These are phyloP conservation scores for Nesogale talazaci DNA, from an alignment of 2,113 vertebrate genomes.

Conservation along the genomic window DNA sequence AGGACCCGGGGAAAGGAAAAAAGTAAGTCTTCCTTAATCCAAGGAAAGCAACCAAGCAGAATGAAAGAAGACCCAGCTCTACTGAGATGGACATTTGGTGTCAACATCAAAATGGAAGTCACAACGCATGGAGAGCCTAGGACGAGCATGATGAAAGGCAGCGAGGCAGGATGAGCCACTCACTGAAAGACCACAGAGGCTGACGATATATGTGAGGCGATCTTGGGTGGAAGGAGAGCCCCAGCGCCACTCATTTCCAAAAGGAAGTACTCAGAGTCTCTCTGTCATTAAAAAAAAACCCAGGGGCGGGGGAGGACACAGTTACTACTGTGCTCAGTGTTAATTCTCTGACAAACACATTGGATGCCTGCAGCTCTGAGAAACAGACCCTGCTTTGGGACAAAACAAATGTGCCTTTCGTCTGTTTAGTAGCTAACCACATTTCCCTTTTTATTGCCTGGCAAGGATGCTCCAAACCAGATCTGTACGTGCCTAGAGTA, in stretches of 20 bases:
- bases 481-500: neutral
- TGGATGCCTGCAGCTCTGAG: slow-evolving; percentile 5
- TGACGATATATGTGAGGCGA: neutral
- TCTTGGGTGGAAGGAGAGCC: neutral
- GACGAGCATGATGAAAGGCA: neutral
- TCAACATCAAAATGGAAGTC: slow-evolving; percentile 32
- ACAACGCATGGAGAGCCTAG: neutral
- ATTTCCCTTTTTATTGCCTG: neutral
- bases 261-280: neutral
- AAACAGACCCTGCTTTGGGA: neutral
- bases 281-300: neutral
- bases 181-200: neutral
- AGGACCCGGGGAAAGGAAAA: slow-evolving; percentile 25
- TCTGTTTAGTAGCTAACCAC: neutral
- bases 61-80: slow-evolving; percentile 60
- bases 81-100: neutral
- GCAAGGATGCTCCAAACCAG: neutral
- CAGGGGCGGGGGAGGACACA: neutral
- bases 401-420: neutral
- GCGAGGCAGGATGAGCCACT: neutral
- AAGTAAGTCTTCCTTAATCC: slow-evolving; percentile 60
- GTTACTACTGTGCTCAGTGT: neutral
- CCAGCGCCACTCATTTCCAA: neutral
- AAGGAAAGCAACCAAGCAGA: slow-evolving; percentile 62
- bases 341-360: slow-evolving; percentile 23